Evolutionary conservation across 2,888 invertebrate genomes (phyloP).

Genomic region (Drosophila affinis): DNA sequence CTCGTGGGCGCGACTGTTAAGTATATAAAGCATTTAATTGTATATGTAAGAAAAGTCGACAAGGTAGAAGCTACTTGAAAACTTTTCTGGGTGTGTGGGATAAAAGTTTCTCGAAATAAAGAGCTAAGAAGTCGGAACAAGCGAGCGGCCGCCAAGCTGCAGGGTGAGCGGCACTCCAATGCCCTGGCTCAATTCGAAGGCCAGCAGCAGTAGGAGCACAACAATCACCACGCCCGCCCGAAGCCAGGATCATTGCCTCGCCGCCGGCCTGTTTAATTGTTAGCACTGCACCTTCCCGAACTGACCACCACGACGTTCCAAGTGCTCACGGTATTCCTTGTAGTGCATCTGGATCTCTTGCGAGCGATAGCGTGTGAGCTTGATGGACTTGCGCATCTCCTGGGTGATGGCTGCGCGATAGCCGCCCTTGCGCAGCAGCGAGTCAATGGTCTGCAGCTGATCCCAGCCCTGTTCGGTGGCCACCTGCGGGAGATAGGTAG

Average conservation of each 20-base stretch:
- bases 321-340: slow-evolving; percentile 88
- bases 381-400: slow-evolving; percentile 94
- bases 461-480: slow-evolving; percentile 99
- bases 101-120: slow-evolving; percentile 12
- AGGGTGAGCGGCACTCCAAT: slow-evolving; percentile 37
- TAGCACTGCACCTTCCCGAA: slow-evolving; percentile 84
- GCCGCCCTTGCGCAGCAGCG: slow-evolving; percentile 97
- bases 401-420: slow-evolving; percentile 95
- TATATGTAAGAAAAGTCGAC: slow-evolving; percentile 46
- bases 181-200: slow-evolving; percentile 58
- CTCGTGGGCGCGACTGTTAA: slow-evolving; percentile 38
- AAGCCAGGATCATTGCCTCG: slow-evolving; percentile 69
- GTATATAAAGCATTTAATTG: slow-evolving; percentile 65
- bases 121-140: slow-evolving; percentile 32
- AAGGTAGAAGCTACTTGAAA: slow-evolving; percentile 31
- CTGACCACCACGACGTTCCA: slow-evolving; percentile 81
- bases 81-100: slow-evolving; percentile 21
- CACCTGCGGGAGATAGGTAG: slow-evolving; percentile 99
- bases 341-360: slow-evolving; percentile 96
- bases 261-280: slow-evolving; percentile 69
- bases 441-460: slow-evolving; percentile 99
- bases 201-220: slow-evolving; percentile 65
- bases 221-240: slow-evolving; percentile 65
- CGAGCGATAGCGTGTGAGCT: slow-evolving; percentile 97
- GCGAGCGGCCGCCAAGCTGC: slow-evolving; percentile 38